A percentile compares a stretch with the other conserved stretches of the same genome.
Conservation (phyloP, 37 sponge, comb jelly and placozoan species). For the Oscarella lobularis region DNA sequence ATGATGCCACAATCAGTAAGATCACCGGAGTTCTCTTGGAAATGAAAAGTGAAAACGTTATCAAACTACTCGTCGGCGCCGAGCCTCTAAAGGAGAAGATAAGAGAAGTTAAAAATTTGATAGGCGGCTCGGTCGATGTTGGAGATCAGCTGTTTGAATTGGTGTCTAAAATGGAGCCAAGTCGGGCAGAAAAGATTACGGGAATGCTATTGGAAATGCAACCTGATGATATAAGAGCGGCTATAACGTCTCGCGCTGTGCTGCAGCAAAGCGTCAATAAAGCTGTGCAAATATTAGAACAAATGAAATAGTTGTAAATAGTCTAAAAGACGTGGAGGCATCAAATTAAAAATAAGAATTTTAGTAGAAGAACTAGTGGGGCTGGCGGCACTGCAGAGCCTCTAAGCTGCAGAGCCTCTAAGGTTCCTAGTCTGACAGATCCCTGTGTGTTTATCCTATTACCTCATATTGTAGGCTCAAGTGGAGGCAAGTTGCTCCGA, state of each 20-base stretch:
- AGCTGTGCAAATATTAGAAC: not conserved
- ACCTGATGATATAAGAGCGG: not conserved
- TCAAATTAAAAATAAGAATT: no score
- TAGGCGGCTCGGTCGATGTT: not conserved
- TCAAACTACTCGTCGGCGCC: not conserved
- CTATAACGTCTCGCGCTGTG: not conserved
- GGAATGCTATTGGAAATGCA: not conserved
- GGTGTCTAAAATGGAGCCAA: not conserved
- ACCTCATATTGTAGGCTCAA: no score
- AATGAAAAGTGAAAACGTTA: not conserved
- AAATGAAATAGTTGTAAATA: no score
- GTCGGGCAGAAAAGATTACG: not conserved
- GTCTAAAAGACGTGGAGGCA: no score
- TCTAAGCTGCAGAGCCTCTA: no score
- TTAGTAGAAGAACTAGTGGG: no score
- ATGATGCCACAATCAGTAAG: no score
- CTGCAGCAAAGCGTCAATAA: not conserved
- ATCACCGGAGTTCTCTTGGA: not conserved
- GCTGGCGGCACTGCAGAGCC: no score
- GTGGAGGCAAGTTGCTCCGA: no score
- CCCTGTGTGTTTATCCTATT: no score
- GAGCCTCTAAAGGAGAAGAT: not conserved
- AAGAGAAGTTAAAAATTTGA: not conserved
- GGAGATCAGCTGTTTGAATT: not conserved
- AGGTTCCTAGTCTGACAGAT: no score